phyloP scores from a whole-genome alignment of 2,888 invertebrate species.

The Zaprionus lineosus region DNA sequence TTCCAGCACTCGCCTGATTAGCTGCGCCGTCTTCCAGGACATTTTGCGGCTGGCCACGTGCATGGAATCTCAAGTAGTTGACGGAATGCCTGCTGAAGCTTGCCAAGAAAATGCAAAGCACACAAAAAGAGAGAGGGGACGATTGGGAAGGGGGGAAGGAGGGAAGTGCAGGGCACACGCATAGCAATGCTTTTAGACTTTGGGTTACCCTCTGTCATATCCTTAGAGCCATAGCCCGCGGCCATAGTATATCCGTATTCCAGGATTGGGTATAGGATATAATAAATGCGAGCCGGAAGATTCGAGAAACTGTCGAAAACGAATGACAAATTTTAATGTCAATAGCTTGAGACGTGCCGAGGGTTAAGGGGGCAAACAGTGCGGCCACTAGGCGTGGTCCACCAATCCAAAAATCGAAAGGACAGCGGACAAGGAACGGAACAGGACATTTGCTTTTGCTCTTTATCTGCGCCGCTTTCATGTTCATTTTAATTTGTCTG shows the following conservation, averaged over 20 bases:
- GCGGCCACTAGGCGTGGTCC: slow-evolving; percentile 14
- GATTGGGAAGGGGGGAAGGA: too few relatives aligned
- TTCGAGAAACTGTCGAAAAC: slow-evolving; percentile 41
- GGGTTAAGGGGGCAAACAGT: neutral
- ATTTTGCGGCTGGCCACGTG: slow-evolving; percentile 67
- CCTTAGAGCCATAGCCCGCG: too few relatives aligned
- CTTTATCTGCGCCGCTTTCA: slow-evolving; percentile 56
- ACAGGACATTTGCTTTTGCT: slow-evolving; percentile 35
- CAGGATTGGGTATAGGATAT: slow-evolving; percentile 6
- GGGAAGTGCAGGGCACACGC: too few relatives aligned
- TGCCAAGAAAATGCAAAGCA: slow-evolving; percentile 56
- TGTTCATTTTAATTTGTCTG: slow-evolving; percentile 76
- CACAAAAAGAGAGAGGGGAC: slow-evolving; percentile 27
- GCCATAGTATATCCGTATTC: too few relatives aligned
- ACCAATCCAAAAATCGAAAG: neutral
- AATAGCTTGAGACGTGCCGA: slow-evolving; percentile 65
- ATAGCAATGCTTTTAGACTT: too few relatives aligned
- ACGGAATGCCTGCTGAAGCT: slow-evolving; percentile 23
- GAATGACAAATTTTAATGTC: slow-evolving; percentile 78
- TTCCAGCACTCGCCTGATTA: slow-evolving; percentile 72
- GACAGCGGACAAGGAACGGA: neutral
- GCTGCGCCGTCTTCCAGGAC: slow-evolving; percentile 58
- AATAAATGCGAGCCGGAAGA: slow-evolving; percentile 24
- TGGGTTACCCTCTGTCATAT: too few relatives aligned
- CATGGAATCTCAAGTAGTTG: slow-evolving; percentile 62